Evolutionary conservation across 2,113 vertebrate genomes (phyloP), one percentile per base, ranked within the genome.

Genomic region (Aptenodytes forsteri): DNA sequence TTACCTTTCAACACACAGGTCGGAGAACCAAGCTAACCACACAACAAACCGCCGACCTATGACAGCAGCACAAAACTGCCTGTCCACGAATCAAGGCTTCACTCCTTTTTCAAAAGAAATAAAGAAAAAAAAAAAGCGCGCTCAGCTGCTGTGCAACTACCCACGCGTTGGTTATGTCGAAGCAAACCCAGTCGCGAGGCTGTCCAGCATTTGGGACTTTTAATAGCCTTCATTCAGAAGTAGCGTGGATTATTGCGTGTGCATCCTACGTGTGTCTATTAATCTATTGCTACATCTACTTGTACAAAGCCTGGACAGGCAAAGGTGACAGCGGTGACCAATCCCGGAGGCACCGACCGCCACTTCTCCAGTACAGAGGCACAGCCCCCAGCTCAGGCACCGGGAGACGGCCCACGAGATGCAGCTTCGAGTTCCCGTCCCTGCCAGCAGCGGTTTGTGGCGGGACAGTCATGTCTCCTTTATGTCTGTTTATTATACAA

Each of bases 1-100:
- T 97, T 97, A 95, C 94, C 95, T 97, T 96, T 81, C 87, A 96
- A 73, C 77, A 93, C 59, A 49, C n/a, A 27, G 89, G 97, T 76
- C 95, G 94, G 91, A 92, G 97, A 97, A 95, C 94, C 94, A 29
- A 95, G 91, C 89, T 93, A 97, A 96, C 94, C 95, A 93, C 91
- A 96, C 93, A 96, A 96, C 93, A 97, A 97, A 97, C 96, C 95
- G 1, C 78, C 47, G 4, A 91, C 91, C 75, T 95, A 77, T 44
- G 64, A 67, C 89, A 94, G 89, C 78, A 73, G 59, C 93, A 70
- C 89, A 78, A 21, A 79, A 72, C 82, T 86, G 87, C 66, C 32
- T 6, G 17, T 87, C 96, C 89, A 80, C 46, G 0, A 94, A 93
- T 55, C 89, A 62, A 94, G 89, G 16, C 69, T 89, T 87, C 46